phyloP scores from a whole-genome alignment of 2,113 vertebrate species.

The Solea senegalensis region DNA sequence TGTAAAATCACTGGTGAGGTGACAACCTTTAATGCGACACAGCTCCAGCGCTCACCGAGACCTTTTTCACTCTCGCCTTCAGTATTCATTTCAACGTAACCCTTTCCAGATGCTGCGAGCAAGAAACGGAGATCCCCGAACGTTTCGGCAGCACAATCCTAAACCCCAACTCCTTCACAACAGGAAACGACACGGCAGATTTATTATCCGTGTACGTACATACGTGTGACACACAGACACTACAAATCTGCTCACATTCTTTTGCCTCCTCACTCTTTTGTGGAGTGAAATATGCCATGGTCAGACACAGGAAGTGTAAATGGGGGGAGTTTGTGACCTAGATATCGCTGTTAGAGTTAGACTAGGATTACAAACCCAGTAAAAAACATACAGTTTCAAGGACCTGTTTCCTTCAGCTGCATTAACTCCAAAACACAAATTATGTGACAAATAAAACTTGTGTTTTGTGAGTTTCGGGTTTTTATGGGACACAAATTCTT shows the following conservation, averaged over 20 bases:
- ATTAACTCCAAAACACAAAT: not conserved
- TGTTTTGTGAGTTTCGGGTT: not conserved
- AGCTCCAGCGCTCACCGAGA: not conserved
- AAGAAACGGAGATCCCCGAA: not conserved
- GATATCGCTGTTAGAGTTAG: not conserved
- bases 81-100: not conserved
- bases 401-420: too few species aligned
- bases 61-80: not conserved
- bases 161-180: not conserved
- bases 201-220: not conserved
- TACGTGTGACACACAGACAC: not conserved
- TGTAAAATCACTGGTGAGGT: not conserved
- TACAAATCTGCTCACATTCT: not conserved
- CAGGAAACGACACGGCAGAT: conserved; percentile 1
- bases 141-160: not conserved
- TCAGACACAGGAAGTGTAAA: not conserved
- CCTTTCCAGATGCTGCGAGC: not conserved
- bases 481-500: not conserved
- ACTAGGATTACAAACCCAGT: not conserved
- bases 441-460: not conserved
- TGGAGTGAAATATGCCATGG: not conserved
- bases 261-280: not conserved
- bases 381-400: not conserved
- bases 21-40: not conserved
- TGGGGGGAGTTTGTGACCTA: not conserved